Percentiles rank a stretch among this genome's conserved stretches.
These are phyloP conservation scores for Monomorium pharaonis DNA, from an alignment of 1,140 invertebrate species.

Conservation along the genomic window DNA sequence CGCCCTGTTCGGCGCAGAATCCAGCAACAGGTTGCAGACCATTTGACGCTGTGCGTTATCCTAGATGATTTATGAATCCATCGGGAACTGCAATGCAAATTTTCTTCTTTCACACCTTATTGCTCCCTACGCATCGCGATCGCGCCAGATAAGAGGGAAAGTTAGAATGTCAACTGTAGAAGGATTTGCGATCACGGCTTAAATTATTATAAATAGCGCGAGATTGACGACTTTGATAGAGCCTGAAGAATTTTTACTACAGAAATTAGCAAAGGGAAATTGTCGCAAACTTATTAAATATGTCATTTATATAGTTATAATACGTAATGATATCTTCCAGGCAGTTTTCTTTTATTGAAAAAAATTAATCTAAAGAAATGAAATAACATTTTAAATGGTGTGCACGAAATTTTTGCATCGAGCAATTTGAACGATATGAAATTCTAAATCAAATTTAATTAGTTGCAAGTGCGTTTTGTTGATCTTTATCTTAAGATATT, in stretches of 20 bases:
- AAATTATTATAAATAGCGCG: neutral
- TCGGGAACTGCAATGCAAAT: neutral
- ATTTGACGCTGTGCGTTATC: conserved; percentile 22
- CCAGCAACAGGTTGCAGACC: conserved; percentile 61
- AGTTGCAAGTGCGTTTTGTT: neutral
- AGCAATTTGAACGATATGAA: neutral
- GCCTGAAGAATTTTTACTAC: neutral
- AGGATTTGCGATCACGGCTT: neutral
- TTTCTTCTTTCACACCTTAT: neutral
- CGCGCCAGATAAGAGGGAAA: neutral
- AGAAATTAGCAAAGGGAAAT: neutral
- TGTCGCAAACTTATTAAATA: neutral
- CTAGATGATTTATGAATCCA: conserved; percentile 53
- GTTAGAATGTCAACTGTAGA: neutral
- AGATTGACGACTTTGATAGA: neutral
- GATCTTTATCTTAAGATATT: neutral
- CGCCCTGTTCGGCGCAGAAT: neutral
- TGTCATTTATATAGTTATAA: neutral
- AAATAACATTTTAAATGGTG: neutral
- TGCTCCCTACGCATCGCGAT: neutral
- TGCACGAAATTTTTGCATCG: neutral
- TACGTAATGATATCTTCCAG: neutral
- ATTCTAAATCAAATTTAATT: neutral
- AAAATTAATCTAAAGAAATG: neutral
- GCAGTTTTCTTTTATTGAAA: neutral